Conservation (phyloP, 2,888 invertebrate species). For the Melanotus villosus region DNA sequence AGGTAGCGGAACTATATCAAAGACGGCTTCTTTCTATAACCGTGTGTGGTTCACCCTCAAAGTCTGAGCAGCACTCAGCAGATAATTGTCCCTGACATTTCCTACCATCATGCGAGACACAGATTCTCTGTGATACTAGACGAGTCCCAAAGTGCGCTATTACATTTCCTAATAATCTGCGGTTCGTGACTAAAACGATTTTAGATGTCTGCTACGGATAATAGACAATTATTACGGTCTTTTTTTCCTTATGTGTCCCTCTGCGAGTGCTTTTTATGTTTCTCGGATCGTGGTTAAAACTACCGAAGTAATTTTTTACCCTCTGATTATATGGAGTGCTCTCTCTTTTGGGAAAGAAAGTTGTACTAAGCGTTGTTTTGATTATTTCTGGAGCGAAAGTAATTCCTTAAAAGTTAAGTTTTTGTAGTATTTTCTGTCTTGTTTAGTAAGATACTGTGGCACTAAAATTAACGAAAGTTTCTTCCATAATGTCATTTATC, state of each 20-base stretch:
- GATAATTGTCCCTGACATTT: conserved; percentile 60
- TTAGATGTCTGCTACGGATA: conserved; percentile 55
- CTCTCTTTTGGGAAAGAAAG: too few relatives aligned
- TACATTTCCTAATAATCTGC: conserved; percentile 59
- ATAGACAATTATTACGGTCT: conserved; percentile 57
- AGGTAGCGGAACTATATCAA: conserved; percentile 32
- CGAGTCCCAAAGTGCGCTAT: conserved; percentile 58
- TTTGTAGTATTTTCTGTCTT: too few relatives aligned
- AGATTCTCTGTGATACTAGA: conserved; percentile 60
- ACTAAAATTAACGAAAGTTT: too few relatives aligned
- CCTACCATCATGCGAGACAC: conserved; percentile 57
- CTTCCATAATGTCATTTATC: too few relatives aligned
- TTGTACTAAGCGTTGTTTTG: too few relatives aligned
- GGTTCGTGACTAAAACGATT: conserved; percentile 60
- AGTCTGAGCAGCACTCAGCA: conserved; percentile 56
- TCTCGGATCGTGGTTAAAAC: too few relatives aligned
- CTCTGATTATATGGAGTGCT: too few relatives aligned
- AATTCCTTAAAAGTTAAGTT: too few relatives aligned
- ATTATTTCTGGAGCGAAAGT: too few relatives aligned
- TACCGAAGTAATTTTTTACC: too few relatives aligned
- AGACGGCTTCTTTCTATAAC: conserved; percentile 20
- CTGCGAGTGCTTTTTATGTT: conserved; percentile 23
- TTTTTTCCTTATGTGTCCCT: conserved; percentile 35
- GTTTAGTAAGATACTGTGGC: too few relatives aligned
- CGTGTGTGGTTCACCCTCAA: conserved; percentile 42